Evolutionary conservation across 2,113 vertebrate genomes (phyloP), one percentile per base, ranked within the genome.

Genomic region (Melanocharis versteri): DNA sequence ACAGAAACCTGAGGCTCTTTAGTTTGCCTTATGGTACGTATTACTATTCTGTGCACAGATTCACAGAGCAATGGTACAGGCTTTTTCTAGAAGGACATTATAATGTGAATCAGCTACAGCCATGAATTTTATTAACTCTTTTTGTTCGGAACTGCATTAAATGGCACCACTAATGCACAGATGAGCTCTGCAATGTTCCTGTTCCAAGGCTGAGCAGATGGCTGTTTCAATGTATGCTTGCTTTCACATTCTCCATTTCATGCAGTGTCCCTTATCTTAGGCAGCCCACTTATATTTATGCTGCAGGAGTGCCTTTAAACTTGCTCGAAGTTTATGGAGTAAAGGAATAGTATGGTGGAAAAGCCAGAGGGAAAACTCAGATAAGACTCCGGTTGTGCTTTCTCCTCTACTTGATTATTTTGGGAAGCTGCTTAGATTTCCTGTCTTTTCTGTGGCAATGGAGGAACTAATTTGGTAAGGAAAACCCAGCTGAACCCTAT

Each of bases 91-190:
- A 84, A 96, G 54, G 64, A 79, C 88, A 95, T 97, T 97, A 96
- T 89, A 95, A 96, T 97, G 84, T 93, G 73, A 96, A 70, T 96
- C 89, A 94, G 90, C 87, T 90, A 96, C 83, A 88, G 71, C 48
- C 75, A 85, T 96, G 95, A 97, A 94, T 96, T 87, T 94, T 97
- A 96, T 93, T 94, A 95, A 97, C 80, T 93, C 94, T 93, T 95
- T 85, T 94, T 95, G 53, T 93, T 96, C 96, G 91, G 77, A 96
- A 90, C 70, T 90, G 79, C 87, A 95, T 96, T 97, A 97, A 97
- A 92, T 79, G 72, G 56, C 53, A 90, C 68, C 31, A 64, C 84
- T 95, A 98, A 97, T 84, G 83, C 89, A 73, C 51, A 89, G 82
- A 96, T 94, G 97, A 97, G 69, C 66, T 94, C 66, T 76, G 73